phyloP scores from a whole-genome alignment of 1,140 invertebrate genomes.

The Triops cancriformis region DNA sequence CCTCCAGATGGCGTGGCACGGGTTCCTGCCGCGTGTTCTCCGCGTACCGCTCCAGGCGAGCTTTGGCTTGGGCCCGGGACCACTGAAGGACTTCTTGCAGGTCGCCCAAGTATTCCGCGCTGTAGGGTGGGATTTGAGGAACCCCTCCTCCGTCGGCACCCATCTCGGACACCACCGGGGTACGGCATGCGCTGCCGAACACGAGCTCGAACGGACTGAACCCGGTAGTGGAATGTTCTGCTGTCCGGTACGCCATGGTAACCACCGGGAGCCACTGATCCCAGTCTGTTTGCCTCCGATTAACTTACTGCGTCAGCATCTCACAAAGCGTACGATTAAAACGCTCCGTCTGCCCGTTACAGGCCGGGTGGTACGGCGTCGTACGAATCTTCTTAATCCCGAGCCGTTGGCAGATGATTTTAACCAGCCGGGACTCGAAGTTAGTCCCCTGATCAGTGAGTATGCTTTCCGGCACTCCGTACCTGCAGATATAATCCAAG shows the following conservation, averaged over 20 bases:
- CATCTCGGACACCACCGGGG: too few species aligned
- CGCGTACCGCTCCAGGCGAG: too few species aligned
- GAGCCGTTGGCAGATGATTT: conserved; percentile 29
- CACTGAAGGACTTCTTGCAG: too few species aligned
- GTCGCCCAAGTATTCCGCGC: too few species aligned
- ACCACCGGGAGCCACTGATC: too few species aligned
- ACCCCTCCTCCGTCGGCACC: too few species aligned
- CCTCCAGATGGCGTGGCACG: too few species aligned
- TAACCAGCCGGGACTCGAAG: conserved; percentile 24
- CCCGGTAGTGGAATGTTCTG: neutral
- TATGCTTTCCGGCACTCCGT: conserved; percentile 32
- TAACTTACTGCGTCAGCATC: conserved; percentile 29
- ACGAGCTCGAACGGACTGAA: conserved; percentile 20
- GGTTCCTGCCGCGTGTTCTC: too few species aligned
- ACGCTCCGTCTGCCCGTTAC: conserved; percentile 31
- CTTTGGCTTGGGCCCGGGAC: too few species aligned
- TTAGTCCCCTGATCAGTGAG: conserved; percentile 31
- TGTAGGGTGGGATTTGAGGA: too few species aligned
- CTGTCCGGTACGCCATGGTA: too few species aligned
- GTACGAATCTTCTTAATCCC: conserved; percentile 29
- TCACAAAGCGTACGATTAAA: conserved; percentile 33
- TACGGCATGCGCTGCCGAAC: conserved; percentile 12
- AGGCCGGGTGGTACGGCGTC: conserved; percentile 29
- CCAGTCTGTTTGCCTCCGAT: neutral
- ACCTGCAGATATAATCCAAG: neutral